Evolutionary conservation across 2,797 vertebrate species (phyloP).

Genomic region (Sciurus carolinensis): DNA sequence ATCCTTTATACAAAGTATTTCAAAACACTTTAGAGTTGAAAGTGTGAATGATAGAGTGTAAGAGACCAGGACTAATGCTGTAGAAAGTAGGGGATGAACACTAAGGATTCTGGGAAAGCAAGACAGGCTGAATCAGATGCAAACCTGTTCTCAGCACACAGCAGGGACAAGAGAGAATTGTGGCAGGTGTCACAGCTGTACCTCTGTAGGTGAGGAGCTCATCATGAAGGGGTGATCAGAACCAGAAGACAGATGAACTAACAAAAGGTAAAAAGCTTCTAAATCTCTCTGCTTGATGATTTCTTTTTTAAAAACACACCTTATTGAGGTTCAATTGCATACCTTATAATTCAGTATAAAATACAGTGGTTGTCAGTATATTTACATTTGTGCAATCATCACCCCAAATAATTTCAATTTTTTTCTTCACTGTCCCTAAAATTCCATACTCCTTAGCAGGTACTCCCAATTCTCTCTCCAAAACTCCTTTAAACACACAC

Average conservation of each 20-base stretch:
- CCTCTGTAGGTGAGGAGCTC: neutral
- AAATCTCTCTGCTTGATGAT: neutral
- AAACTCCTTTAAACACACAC: neutral
- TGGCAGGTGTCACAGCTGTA: neutral
- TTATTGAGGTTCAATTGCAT: slow-evolving; percentile 20
- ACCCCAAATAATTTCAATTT: neutral
- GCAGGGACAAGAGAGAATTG: neutral
- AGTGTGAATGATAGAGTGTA: neutral
- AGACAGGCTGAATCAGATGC: neutral
- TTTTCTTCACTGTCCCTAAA: neutral
- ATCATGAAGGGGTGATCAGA: neutral
- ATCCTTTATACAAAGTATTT: slow-evolving; percentile 68
- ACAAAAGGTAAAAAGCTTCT: neutral
- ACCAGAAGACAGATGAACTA: neutral
- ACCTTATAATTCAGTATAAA: neutral
- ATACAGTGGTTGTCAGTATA: neutral
- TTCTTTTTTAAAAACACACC: slow-evolving; percentile 30
- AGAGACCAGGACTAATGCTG: neutral
- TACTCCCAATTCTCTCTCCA: too few relatives aligned
- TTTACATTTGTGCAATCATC: neutral
- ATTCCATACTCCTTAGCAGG: neutral
- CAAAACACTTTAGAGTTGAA: slow-evolving; percentile 33
- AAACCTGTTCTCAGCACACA: neutral
- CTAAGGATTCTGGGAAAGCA: slow-evolving; percentile 28
- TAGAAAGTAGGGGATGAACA: neutral